Base-by-base conservation (phyloP, 2,888 invertebrate genomes). In the Harpagoxenus sublaevis region DNA sequence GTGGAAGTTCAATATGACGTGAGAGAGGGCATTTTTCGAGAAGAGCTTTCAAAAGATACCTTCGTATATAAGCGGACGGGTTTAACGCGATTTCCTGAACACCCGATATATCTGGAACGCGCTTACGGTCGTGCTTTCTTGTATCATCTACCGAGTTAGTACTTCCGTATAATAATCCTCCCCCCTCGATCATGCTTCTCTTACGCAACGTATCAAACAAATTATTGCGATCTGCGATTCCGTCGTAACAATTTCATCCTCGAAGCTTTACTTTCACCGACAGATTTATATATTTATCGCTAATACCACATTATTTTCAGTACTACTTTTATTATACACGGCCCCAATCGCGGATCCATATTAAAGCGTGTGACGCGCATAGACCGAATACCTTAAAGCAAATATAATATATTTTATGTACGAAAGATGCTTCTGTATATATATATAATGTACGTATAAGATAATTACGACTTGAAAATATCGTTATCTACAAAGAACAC, bases 341-440 rank as follows among this genome's bases (percentile, higher is more conserved):
- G 66, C 53, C 74, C 63, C 55, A 53, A 78, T 62, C 35, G 78
- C 66, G 57, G 48, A 55, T 57, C 6, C 48, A 65, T 35, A 35
- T 88, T 68, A 83, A 83, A 82, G 60, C 65, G 65, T n/a, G 15
- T 55, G 18, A 55, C 66, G 60, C 55, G 42, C 42, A 55, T 57
- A 48, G 53, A 65, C 68, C 66, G 70, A n/a, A 42, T 68, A 57
- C 31, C n/a, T 31, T 68, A 53, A 35, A 68, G 62, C 35, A 55
- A 57, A 75, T 71, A 77, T 63, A 75, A 83, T 85, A 71, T 63
- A 70, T 81, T 81, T 81, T 51, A 57, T 60, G 77, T 84, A 77
- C 55, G 79, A 70, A 71, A 83, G 89, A 82, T 90, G 90, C 86
- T 89, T 79, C 79, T 89, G 84, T 88, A 86, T 71, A 82, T 88